Conservation (phyloP, 2,888 invertebrate genomes). For the Mythimna vitellina region DNA sequence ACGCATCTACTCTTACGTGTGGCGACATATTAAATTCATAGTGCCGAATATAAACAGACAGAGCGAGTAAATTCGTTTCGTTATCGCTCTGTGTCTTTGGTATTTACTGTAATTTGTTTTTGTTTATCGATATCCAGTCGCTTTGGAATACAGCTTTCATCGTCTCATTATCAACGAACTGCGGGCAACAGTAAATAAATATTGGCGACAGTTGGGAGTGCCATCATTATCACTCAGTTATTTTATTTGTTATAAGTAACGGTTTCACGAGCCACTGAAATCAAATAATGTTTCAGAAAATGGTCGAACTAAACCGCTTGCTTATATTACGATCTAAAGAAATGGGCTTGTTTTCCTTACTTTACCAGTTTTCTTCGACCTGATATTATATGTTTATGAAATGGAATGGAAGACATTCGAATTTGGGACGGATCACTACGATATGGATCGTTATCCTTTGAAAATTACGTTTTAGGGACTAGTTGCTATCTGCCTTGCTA, state of each 20-base stretch:
- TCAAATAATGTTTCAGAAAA: slow-evolving; percentile 9
- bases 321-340: neutral
- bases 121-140: slow-evolving; percentile 22
- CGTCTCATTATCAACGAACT: slow-evolving; percentile 1
- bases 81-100: slow-evolving; percentile 12
- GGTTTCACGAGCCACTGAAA: slow-evolving; percentile 22
- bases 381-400: slow-evolving; percentile 2
- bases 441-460: slow-evolving; percentile 3
- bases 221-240: neutral
- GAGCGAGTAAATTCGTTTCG: slow-evolving; percentile 29
- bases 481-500: neutral
- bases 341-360: neutral
- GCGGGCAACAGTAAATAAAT: slow-evolving; percentile 23
- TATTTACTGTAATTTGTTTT: slow-evolving; percentile 32
- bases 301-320: neutral
- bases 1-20: slow-evolving; percentile 8
- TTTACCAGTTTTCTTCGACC: neutral
- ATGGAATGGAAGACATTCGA: slow-evolving; percentile 7
- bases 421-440: slow-evolving; percentile 4
- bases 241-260: slow-evolving; percentile 19
- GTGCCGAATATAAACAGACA: slow-evolving; percentile 28
- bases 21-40: slow-evolving; percentile 32
- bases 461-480: slow-evolving; percentile 4
- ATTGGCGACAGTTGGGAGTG: slow-evolving; percentile 25
- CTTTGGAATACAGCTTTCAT: slow-evolving; percentile 4